Evolutionary conservation across 2,888 invertebrate genomes (phyloP), one percentile per base, ranked within the genome.

Genomic region (Caenorhabditis sulstoni): DNA sequence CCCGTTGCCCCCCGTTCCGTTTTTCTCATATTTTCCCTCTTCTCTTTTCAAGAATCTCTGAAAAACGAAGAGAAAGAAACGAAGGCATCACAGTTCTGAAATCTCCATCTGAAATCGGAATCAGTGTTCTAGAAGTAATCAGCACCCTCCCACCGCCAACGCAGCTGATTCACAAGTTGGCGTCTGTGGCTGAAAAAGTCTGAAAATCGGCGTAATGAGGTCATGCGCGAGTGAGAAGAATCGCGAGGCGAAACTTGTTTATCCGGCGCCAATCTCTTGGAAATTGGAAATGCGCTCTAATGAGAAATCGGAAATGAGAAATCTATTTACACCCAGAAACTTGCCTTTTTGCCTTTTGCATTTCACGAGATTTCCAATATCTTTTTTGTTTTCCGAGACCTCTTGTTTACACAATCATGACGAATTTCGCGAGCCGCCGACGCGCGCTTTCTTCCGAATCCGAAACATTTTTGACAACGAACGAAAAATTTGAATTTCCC

Each of bases 341-440:
- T 64, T 64, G 16, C 22, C 14, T 35, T 16, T n/a, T 29, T 29
- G 53, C 47, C 7, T 29, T 29, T 29, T 29, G 29, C 29, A 29
- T 29, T 7, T 29, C 29, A 5, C 29, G 4, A 29, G 41, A 59
- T 58, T 68, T 68, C 22, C 71, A 71, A 71, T 71, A 62, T 64
- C 62, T 41, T 44, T 71, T 71, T 71, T 62, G 49, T 8, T 35
- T 7, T 20, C 45, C 29, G 37, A 1, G 11, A 37, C 41, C 41
- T 16, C 47, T 23, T 58, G 29, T 58, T 58, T 44, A 44, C 58
- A 23, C 71, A 49, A n/a, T 20, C 20, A 55, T 71, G 71, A 71
- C 71, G 71, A 71, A 71, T 71, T 64, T 37, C 9, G 7, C 37
- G 37, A n/a, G n/a, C 37, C 37, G 37, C 11, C 37, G 37, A 37